A percentile compares a stretch with the other conserved stretches of the same genome.
Evolutionary conservation across 1,140 invertebrate genomes (phyloP).

Genomic region (Babylonia areolata): DNA sequence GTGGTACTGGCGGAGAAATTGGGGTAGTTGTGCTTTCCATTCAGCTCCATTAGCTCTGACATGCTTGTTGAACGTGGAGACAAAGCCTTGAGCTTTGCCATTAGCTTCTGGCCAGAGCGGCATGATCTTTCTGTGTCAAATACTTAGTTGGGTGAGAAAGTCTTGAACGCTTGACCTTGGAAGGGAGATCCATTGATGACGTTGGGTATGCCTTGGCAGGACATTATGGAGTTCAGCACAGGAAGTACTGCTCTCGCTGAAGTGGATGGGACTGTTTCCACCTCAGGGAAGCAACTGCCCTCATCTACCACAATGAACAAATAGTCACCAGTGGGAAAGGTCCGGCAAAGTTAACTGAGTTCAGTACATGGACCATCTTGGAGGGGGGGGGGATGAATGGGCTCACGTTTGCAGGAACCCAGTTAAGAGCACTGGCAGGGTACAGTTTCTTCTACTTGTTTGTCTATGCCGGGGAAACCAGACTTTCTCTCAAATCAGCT

Average conservation of each 20-base stretch:
- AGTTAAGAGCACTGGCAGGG: conserved; percentile 53
- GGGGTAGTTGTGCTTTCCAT: conserved; percentile 41
- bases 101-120: conserved; percentile 49
- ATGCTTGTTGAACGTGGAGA: background rate
- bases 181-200: conserved; percentile 51
- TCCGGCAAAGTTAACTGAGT: conserved; percentile 55
- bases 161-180: conserved; percentile 25
- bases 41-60: conserved; percentile 5
- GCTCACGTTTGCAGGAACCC: conserved; percentile 47
- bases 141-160: conserved; percentile 39
- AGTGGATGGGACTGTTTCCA: conserved; percentile 49
- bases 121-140: conserved; percentile 50
- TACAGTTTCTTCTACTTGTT: conserved; percentile 54
- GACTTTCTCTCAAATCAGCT: conserved; percentile 62
- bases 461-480: conserved; percentile 68
- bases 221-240: conserved; percentile 49
- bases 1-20: conserved; percentile 50
- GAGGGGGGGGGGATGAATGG: conserved; percentile 50
- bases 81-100: too few species aligned
- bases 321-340: conserved; percentile 57
- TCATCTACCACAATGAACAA: conserved; percentile 59
- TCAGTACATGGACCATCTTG: conserved; percentile 53
- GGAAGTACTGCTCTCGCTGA: conserved; percentile 44
- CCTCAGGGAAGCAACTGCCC: too few species aligned
- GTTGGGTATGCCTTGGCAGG: conserved; percentile 34